These are phyloP conservation scores for Gavialis gangeticus DNA, from an alignment of 2,113 vertebrate genomes.

Conservation along the genomic window DNA sequence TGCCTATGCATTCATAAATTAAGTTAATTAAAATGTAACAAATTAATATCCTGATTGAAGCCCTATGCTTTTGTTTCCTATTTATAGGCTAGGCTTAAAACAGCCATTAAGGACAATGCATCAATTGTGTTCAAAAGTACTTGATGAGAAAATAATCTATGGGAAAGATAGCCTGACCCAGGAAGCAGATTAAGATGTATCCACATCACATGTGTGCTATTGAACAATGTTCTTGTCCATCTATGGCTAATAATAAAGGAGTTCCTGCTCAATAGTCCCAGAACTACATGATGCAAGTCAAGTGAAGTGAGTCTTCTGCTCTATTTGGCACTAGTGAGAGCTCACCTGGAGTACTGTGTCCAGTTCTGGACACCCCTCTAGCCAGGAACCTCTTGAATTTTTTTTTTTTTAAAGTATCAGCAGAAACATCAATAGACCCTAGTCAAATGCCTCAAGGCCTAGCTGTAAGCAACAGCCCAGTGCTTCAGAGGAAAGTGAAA, in stretches of 20 bases:
- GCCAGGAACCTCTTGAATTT: too few species aligned
- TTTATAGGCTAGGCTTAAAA: neutral
- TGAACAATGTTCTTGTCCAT: neutral
- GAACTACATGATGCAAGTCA: neutral
- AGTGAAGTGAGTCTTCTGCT: too few species aligned
- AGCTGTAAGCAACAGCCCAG: too few species aligned
- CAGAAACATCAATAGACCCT: too few species aligned
- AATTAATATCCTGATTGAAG: neutral
- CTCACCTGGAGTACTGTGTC: neutral
- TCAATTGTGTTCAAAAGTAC: constrained; percentile 13
- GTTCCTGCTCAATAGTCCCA: neutral
- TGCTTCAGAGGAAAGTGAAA: too few species aligned
- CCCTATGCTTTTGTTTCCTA: constrained; percentile 13
- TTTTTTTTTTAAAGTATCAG: too few species aligned
- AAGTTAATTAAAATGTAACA: constrained; percentile 40
- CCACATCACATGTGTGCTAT: constrained; percentile 15
- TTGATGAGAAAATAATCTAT: neutral
- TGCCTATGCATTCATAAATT: neutral
- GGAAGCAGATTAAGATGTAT: neutral
- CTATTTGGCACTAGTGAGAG: neutral
- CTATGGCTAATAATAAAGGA: neutral
- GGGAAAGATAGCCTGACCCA: neutral
- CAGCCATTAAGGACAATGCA: constrained; percentile 7
- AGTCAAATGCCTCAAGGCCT: too few species aligned
- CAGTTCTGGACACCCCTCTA: too few species aligned